Base-by-base conservation (phyloP, 1,140 invertebrate genomes). In the Ylistrum balloti region DNA sequence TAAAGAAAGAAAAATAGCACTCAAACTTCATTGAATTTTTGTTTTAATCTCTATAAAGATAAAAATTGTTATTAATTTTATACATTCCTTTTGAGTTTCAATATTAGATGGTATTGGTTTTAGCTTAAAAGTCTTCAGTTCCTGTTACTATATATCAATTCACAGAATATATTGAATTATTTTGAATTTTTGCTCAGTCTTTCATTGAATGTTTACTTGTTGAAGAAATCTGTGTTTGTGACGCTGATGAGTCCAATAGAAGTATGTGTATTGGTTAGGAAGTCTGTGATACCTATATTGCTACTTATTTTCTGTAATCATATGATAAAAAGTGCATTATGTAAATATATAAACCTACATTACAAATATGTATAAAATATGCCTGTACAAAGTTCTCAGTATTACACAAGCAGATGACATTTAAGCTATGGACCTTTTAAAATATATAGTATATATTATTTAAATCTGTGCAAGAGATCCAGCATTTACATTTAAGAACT, bases 121-220 rank as follows among this genome's bases (percentile, higher is more conserved):
- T 2, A 28, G 56, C 5, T 74, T 17, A 74, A 28, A 17, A 7
- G 28, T n/a, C n/a, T n/a, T n/a, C n/a, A n/a, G n/a, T n/a, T n/a
- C n/a, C n/a, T n/a, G n/a, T n/a, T n/a, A n/a, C n/a, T n/a, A n/a
- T n/a, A n/a, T n/a, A n/a, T n/a, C n/a, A n/a, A n/a, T n/a, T n/a
- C n/a, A 74, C 22, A 74, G 20, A 45, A 17, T 17, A 28, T 17
- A n/a, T 74, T 74, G 56, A 74, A n/a, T 28, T 74, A 74, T 28
- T 48, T 74, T 74, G 56, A 74, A 74, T 74, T 74, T 74, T 74
- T 74, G 56, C 56, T 74, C 56, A 74, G 56, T 74, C 56, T 74
- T 74, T 74, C 56, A 74, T 74, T 74, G 22, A 74, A n/a, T 74
- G 56, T 74, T 74, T 28, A n/a, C 41, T 17, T 45, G 41, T 38